Conservation (phyloP, 1,140 invertebrate genomes). For the Aphaenogaster floridana region DNA sequence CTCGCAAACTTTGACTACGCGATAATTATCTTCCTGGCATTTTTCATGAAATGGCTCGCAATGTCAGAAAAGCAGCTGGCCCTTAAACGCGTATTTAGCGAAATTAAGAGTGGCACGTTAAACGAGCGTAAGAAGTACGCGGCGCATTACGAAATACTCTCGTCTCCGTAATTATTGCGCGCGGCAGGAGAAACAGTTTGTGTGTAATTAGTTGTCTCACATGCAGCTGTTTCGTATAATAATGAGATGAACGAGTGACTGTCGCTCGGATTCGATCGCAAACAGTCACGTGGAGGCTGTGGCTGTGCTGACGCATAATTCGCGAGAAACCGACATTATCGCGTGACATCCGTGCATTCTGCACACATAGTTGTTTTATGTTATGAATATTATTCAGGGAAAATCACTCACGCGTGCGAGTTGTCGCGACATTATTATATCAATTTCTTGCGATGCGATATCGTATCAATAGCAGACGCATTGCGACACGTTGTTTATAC, state of each 20-base stretch:
- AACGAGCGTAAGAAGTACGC: conserved; percentile 9
- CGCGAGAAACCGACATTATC: conserved; percentile 23
- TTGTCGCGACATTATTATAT: conserved; percentile 17
- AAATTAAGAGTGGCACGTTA: neutral
- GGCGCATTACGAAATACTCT: conserved; percentile 17
- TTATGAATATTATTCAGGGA: conserved; percentile 35
- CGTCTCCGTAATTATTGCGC: conserved; percentile 16
- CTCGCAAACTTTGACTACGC: neutral
- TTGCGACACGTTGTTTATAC: conserved; percentile 16
- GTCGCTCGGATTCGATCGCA: neutral
- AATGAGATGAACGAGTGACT: conserved; percentile 5
- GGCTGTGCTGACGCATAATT: conserved; percentile 34
- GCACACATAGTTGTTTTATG: neutral
- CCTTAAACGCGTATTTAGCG: neutral
- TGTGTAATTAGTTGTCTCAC: conserved; percentile 30
- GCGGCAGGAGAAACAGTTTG: neutral
- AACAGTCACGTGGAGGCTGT: conserved; percentile 15
- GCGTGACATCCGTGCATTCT: conserved; percentile 12
- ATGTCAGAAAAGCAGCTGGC: neutral
- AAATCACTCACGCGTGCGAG: neutral
- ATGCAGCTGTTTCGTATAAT: conserved; percentile 4
- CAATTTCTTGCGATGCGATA: conserved; percentile 24
- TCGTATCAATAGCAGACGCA: conserved; percentile 6
- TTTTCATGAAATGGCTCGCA: neutral
- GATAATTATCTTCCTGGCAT: neutral